Conservation (phyloP, 2,113 vertebrate species). For the Sylvilagus bachmani region DNA sequence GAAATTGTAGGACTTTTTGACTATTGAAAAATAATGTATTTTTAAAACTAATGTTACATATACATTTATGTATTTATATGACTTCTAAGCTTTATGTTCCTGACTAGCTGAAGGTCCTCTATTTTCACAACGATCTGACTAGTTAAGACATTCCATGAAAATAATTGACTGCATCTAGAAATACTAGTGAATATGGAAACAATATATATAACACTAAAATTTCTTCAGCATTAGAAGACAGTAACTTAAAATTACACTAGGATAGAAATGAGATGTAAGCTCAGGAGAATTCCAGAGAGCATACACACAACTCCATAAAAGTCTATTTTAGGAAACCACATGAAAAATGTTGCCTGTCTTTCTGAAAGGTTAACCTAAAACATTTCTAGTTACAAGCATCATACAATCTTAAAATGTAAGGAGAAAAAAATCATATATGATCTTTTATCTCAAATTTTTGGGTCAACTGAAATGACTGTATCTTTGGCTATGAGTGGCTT, state of each 20-base stretch:
- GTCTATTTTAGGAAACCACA: slow-evolving; percentile 53
- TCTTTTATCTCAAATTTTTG: not conserved
- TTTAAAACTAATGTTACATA: not conserved
- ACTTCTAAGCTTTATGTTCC: slow-evolving; percentile 25
- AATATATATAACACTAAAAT: slow-evolving; percentile 43
- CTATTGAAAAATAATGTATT: not conserved
- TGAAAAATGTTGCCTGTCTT: slow-evolving; percentile 29
- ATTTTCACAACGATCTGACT: not conserved
- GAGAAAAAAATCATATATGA: not conserved
- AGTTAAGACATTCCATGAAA: not conserved
- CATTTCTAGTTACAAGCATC: slow-evolving; percentile 14
- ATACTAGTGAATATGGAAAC: not conserved
- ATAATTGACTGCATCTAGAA: not conserved
- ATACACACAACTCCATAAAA: slow-evolving; percentile 30
- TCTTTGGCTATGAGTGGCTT: not conserved
- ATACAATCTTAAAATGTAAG: not conserved
- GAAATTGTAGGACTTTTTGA: not conserved
- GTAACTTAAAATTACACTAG: slow-evolving; percentile 37
- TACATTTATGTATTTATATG: not conserved
- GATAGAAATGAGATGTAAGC: slow-evolving; percentile 50
- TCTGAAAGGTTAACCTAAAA: slow-evolving; percentile 23
- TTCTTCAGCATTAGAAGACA: slow-evolving; percentile 28
- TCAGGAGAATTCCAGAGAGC: slow-evolving; percentile 8
- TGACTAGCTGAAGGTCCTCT: not conserved
- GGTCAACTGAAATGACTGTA: slow-evolving; percentile 14